Evolutionary conservation across 2,888 invertebrate genomes (phyloP), one percentile per base, ranked within the genome.

Genomic region (Drosophila subquinaria): DNA sequence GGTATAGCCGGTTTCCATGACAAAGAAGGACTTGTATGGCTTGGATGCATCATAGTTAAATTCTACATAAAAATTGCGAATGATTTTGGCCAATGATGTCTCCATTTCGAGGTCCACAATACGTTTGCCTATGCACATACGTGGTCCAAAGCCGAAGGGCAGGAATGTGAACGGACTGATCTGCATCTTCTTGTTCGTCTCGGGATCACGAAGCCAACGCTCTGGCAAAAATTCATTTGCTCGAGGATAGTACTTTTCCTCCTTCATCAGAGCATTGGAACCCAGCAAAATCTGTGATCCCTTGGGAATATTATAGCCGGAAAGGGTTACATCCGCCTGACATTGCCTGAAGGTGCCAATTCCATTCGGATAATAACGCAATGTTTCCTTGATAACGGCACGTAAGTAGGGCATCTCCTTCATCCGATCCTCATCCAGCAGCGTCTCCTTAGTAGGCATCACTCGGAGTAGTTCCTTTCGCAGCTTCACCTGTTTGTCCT

Each of bases 21-120:
- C 59, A 15, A 93, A 89, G 2, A 57, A 27, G 0, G 69, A 63
- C 17, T 71, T 82, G 42, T 79, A 92, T 0, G 88, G 84, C 4
- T 83, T 82, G 11, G 88, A 69, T 1, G 81, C 79, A 64, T 88
- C 81, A 45, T 91, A 73, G 33, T 91, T 75, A 50, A 86, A 91
- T 33, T 85, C 88, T 13, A 91, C 74, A 47, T 87, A 45, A 43
- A 91, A 92, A 53, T 91, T 91, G 47, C 92, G 77, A 13, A 91
- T 76, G 3, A 91, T 51, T 45, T 85, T 94, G 42, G 94, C 92
- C 13, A 94, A 59, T 0, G 95, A 89, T 1, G 93, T 93, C 91
- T 95, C 95, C 65, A 96, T 94, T 91, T 96, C 96, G 74, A 96
- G 92, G 82, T 96, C 95, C 0, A 96, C 96, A 74, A 97, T 94